A percentile compares a stretch with the other conserved stretches of the same genome.
phyloP scores from a whole-genome alignment of 2,113 vertebrate species.

The Vulpes vulpes region DNA sequence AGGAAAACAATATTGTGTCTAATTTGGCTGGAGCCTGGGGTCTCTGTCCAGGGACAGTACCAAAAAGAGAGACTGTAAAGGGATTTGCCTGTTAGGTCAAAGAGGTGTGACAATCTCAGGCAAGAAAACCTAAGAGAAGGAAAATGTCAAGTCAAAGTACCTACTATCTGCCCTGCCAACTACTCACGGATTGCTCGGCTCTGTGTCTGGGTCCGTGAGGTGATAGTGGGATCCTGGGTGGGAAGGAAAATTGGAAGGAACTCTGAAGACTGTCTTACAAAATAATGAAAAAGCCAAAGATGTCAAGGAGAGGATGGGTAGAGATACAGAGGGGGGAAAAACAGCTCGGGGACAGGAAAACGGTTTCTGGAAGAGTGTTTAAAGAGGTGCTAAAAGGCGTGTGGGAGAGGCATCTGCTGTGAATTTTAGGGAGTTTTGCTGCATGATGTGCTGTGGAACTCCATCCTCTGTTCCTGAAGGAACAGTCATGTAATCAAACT shows the following conservation, averaged over 20 bases:
- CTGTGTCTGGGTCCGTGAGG: neutral
- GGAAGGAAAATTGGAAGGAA: constrained; percentile 12
- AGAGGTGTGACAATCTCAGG: neutral
- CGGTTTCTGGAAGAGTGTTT: neutral
- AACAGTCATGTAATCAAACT: neutral
- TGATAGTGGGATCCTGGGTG: neutral
- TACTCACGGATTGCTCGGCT: neutral
- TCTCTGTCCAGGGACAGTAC: neutral
- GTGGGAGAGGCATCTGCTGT: neutral
- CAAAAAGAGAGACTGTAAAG: neutral
- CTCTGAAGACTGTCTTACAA: neutral
- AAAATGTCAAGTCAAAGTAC: neutral
- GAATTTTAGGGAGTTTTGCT: neutral
- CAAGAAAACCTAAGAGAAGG: neutral
- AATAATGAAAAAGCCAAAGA: constrained; percentile 52
- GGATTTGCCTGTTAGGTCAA: neutral
- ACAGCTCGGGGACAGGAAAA: neutral
- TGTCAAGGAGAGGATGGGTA: neutral
- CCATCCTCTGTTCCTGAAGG: neutral
- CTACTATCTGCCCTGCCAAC: neutral
- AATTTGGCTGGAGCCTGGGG: neutral
- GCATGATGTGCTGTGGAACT: neutral
- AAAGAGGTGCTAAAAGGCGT: neutral
- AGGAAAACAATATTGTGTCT: neutral
- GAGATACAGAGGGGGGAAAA: neutral